Evolutionary conservation across 2,797 vertebrate species (phyloP).

Genomic region (Cichlasoma orientale): DNA sequence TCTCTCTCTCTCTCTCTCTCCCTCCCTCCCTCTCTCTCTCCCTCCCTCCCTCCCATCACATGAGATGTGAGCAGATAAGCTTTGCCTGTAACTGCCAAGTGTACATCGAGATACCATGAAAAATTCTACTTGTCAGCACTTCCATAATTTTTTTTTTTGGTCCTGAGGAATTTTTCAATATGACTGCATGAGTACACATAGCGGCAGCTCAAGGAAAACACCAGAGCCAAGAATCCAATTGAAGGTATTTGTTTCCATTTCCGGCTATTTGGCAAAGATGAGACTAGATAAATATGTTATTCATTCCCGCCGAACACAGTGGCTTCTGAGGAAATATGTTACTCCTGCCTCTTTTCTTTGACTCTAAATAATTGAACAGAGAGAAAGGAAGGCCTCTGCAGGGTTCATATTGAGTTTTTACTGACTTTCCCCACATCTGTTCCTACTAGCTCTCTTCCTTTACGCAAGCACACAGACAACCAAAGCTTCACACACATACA

Average conservation of each 20-base stretch:
- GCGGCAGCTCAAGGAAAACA: conserved; percentile 57
- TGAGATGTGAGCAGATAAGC: conserved; percentile 54
- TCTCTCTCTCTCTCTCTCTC: neutral
- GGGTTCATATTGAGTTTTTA: conserved; percentile 79
- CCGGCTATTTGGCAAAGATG: conserved; percentile 78
- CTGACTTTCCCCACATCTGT: conserved; percentile 71
- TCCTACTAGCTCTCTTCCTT: conserved; percentile 63
- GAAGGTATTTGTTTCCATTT: conserved; percentile 80
- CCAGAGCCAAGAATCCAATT: conserved; percentile 66
- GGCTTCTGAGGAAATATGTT: conserved; percentile 76
- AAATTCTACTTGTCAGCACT: conserved; percentile 67
- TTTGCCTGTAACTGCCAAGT: conserved; percentile 66
- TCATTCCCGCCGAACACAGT: conserved; percentile 66
- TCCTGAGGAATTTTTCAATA: conserved; percentile 66
- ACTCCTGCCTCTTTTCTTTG: conserved; percentile 71
- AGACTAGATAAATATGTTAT: conserved; percentile 81
- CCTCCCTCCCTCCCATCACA: conserved; percentile 38
- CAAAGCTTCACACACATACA: conserved; percentile 36
- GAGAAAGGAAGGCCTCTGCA: conserved; percentile 75
- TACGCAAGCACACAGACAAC: conserved; percentile 18
- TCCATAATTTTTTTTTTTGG: conserved; percentile 45
- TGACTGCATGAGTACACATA: conserved; percentile 46
- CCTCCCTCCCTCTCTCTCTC: conserved; percentile 5
- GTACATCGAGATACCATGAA: conserved; percentile 57
- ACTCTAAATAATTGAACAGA: conserved; percentile 85